phyloP scores from a whole-genome alignment of 2,888 invertebrate species.

The Diarsia dahlii region DNA sequence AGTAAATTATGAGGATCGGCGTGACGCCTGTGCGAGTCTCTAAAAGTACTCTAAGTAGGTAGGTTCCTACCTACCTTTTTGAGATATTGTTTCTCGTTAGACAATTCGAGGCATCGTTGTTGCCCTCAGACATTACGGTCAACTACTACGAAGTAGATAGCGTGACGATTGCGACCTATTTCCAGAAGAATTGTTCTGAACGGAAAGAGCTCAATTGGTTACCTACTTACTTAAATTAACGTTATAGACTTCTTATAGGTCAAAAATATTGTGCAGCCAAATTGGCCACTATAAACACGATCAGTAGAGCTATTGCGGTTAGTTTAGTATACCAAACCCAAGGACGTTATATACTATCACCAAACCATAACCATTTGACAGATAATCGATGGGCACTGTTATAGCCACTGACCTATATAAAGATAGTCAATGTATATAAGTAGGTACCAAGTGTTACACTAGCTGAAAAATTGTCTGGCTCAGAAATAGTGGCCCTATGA shows the following conservation, averaged over 20 bases:
- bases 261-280: neutral
- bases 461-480: neutral
- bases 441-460: neutral
- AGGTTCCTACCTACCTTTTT: too few species aligned
- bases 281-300: neutral
- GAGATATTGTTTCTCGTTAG: neutral
- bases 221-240: neutral
- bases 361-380: too few species aligned
- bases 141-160: neutral
- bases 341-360: too few species aligned
- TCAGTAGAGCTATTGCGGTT: too few species aligned
- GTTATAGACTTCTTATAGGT: neutral
- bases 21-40: neutral
- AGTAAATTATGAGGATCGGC: neutral
- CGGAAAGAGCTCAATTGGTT: slow-evolving; percentile 16
- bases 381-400: too few species aligned
- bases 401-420: too few species aligned
- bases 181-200: slow-evolving; percentile 13
- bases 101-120: neutral
- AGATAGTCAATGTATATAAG: too few species aligned
- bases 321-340: too few species aligned
- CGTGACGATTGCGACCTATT: neutral
- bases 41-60: neutral
- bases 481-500: neutral
- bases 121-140: neutral